phyloP scores from a whole-genome alignment of 2,797 vertebrate genomes.

The Hydrolagus colliei region DNA sequence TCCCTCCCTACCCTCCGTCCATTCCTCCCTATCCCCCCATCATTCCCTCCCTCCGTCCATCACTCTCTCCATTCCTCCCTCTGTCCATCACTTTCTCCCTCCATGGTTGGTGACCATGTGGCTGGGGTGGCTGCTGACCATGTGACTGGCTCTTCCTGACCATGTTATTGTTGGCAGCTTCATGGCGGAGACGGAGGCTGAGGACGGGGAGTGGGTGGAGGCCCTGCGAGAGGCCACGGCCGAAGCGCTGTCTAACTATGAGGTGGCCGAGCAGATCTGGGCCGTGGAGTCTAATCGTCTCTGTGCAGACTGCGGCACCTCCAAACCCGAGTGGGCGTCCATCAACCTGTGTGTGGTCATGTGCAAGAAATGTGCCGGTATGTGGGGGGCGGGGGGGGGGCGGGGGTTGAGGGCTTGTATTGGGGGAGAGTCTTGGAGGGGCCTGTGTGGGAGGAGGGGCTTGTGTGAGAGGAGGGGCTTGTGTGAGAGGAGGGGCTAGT shows the following conservation, averaged over 20 bases:
- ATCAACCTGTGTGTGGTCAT: conserved; percentile 88
- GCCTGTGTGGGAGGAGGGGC: not conserved
- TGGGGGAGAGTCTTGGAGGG: not conserved
- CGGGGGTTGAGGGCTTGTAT: not conserved
- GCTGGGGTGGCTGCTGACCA: not conserved
- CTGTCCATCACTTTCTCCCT: not conserved
- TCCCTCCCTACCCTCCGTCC: not conserved
- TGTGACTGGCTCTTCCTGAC: not conserved
- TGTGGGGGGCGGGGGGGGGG: not conserved
- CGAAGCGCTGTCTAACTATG: conserved; percentile 77
- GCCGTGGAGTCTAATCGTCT: conserved; percentile 62
- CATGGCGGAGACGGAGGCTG: conserved; percentile 69
- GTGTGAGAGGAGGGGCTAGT: no score
- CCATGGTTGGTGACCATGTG: not conserved
- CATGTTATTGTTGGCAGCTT: conserved; percentile 61
- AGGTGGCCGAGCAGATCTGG: conserved; percentile 82
- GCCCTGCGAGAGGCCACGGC: conserved; percentile 75
- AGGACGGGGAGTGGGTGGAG: conserved; percentile 79
- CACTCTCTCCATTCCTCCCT: no score
- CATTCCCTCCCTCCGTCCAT: no score
- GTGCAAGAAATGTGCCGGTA: conserved; percentile 88
- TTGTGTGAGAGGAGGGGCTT: not conserved
- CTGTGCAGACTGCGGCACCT: conserved; percentile 75
- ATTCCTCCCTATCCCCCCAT: no score
- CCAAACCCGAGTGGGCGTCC: conserved; percentile 82